Conservation (phyloP, 1,140 invertebrate genomes). For the Dysdera silvatica region DNA sequence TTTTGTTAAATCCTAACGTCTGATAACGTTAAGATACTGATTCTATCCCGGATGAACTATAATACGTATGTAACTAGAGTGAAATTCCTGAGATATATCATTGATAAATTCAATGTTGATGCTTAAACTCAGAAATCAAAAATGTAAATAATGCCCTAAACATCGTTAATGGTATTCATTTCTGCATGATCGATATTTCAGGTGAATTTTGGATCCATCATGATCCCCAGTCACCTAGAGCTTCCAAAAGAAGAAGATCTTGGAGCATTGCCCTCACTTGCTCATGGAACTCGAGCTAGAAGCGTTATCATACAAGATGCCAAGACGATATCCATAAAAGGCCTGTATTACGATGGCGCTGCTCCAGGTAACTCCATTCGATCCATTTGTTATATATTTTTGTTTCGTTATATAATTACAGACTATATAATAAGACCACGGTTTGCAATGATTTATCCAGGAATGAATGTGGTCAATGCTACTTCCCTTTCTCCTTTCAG, state of each 20-base stretch:
- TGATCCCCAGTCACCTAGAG: constrained; percentile 62
- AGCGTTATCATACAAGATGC: constrained; percentile 67
- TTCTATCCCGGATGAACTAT: too few relatives aligned
- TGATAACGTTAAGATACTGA: too few relatives aligned
- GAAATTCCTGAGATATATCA: too few relatives aligned
- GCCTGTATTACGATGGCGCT: constrained; percentile 66
- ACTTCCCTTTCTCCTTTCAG: constrained; percentile 37
- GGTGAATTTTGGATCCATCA: constrained; percentile 71
- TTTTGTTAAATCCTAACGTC: too few relatives aligned
- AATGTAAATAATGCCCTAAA: too few relatives aligned
- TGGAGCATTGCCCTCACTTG: constrained; percentile 28
- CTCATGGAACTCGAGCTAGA: constrained; percentile 62
- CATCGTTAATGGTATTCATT: too few relatives aligned
- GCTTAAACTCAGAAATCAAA: too few relatives aligned
- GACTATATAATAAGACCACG: too few relatives aligned
- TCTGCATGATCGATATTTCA: constrained; percentile 19
- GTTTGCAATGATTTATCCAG: not conserved
- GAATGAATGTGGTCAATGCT: not conserved
- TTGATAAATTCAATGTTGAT: too few relatives aligned
- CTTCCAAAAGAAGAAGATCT: constrained; percentile 21
- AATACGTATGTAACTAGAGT: too few relatives aligned
- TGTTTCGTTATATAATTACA: not conserved
- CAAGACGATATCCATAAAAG: constrained; percentile 62
- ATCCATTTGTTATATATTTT: not conserved
- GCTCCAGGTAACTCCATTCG: constrained; percentile 48